Evolutionary conservation across 2,797 vertebrate species (phyloP).

Genomic region (Anniella stebbinsi): DNA sequence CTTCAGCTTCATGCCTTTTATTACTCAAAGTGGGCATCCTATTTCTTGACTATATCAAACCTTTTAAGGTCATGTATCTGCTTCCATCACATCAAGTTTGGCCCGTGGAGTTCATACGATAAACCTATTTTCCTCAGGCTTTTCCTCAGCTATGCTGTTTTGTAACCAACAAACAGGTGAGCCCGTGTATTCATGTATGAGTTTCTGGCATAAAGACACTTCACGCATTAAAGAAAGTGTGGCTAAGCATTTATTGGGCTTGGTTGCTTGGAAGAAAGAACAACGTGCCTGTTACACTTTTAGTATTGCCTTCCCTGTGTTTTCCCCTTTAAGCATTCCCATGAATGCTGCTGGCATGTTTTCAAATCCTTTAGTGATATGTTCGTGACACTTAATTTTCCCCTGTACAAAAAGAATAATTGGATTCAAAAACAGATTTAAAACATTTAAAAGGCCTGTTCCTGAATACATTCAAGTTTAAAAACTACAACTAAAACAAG

Average conservation of each 20-base stretch:
- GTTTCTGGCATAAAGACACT: conserved; percentile 15
- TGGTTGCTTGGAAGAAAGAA: background rate
- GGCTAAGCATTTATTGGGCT: background rate
- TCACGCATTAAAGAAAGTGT: background rate
- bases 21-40: background rate
- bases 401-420: conserved; percentile 80
- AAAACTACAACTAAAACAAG: background rate
- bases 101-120: background rate
- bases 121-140: background rate
- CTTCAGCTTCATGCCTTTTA: background rate
- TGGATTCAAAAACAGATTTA: background rate
- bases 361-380: conserved; percentile 88
- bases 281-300: conserved; percentile 76
- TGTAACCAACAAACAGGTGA: background rate
- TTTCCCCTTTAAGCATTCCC: conserved; percentile 88
- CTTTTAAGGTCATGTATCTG: background rate
- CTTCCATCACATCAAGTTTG: background rate
- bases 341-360: conserved; percentile 93
- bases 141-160: background rate
- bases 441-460: background rate
- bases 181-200: background rate
- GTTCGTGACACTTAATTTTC: conserved; percentile 85
- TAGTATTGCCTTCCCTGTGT: conserved; percentile 88
- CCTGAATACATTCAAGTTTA: too few species aligned
- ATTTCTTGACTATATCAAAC: background rate